Conservation (phyloP, 2,113 vertebrate genomes). For the Urocynchramus pylzowi region DNA sequence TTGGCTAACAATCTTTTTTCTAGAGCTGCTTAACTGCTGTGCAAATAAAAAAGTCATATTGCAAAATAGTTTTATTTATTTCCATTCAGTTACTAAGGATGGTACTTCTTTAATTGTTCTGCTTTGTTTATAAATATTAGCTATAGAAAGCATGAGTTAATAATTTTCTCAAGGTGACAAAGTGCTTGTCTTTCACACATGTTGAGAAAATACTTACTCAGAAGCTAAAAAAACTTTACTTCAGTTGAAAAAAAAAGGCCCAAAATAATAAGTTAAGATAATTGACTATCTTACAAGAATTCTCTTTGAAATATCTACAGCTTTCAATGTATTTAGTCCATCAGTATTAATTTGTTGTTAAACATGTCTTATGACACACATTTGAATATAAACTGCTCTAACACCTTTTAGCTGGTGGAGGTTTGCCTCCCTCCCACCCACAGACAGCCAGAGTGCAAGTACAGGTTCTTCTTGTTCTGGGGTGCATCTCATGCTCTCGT, state of each 20-base stretch:
- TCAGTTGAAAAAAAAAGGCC: background rate
- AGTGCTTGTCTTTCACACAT: background rate
- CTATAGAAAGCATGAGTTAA: background rate
- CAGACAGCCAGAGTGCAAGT: background rate
- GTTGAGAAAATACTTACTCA: background rate
- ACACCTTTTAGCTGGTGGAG: background rate
- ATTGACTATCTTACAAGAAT: background rate
- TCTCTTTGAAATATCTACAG: background rate
- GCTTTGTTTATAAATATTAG: background rate
- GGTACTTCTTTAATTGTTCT: background rate
- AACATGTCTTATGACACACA: background rate
- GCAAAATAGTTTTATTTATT: background rate
- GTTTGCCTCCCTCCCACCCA: background rate
- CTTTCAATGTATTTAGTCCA: background rate
- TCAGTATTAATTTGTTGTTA: background rate
- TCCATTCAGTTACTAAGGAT: background rate
- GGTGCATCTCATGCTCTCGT: background rate
- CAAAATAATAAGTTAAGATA: background rate
- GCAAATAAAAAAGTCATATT: background rate
- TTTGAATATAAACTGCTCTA: background rate
- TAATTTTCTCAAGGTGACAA: background rate
- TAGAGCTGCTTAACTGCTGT: background rate
- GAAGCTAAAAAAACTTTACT: background rate
- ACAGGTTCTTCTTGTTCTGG: background rate
- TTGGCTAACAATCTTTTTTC: background rate